Evolutionary conservation across 2,113 vertebrate species (phyloP).

Genomic region (Porphyrio hochstetteri): DNA sequence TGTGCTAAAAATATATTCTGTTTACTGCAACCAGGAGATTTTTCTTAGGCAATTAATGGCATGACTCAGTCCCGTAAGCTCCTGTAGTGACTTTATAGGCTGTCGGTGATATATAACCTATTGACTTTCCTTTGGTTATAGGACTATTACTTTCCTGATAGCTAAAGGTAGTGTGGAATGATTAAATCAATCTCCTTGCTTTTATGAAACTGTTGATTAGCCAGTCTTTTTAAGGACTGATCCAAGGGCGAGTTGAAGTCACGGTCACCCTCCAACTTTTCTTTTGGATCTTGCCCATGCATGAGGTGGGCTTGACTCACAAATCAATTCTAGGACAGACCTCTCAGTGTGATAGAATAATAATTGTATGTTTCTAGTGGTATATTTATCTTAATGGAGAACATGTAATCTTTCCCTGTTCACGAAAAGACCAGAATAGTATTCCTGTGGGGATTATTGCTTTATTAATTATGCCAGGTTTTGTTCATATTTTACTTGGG

Average conservation of each 20-base stretch:
- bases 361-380: not conserved
- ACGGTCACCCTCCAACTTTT: not conserved
- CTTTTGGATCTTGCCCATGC: not conserved
- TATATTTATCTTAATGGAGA: not conserved
- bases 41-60: slow-evolving; percentile 20
- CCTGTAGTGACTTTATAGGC: slow-evolving; percentile 39
- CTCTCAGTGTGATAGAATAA: not conserved
- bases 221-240: not conserved
- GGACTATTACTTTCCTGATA: slow-evolving; percentile 45
- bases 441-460: not conserved
- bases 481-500: not conserved
- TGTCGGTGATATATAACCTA: slow-evolving; percentile 24
- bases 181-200: slow-evolving; percentile 29
- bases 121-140: slow-evolving; percentile 43
- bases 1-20: not conserved
- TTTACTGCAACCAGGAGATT: not conserved
- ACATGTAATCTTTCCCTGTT: not conserved
- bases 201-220: not conserved
- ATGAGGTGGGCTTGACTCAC: not conserved
- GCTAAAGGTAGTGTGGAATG: not conserved
- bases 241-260: not conserved
- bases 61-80: slow-evolving; percentile 32
- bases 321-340: not conserved
- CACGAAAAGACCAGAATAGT: not conserved
- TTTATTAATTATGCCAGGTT: not conserved